These are phyloP conservation scores for Noctua janthina DNA, from an alignment of 2,888 invertebrate species.

Conservation along the genomic window DNA sequence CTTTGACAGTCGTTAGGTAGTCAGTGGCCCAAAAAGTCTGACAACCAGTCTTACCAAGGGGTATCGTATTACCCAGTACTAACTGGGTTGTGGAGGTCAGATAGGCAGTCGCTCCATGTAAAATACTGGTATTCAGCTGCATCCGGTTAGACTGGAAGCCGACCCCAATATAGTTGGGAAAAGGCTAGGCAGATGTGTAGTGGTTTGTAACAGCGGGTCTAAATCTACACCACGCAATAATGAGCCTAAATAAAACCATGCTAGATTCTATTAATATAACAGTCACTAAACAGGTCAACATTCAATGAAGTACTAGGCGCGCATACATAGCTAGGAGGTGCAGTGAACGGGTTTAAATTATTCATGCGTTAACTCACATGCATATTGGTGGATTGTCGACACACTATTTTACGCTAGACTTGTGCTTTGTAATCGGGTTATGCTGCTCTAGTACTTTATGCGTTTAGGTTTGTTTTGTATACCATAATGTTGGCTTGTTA, in stretches of 20 bases:
- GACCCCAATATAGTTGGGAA: too few relatives aligned
- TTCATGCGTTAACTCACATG: conserved; percentile 44
- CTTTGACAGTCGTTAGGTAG: too few relatives aligned
- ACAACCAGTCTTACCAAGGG: too few relatives aligned
- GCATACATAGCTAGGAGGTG: conserved; percentile 26
- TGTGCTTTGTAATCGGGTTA: conserved; percentile 25
- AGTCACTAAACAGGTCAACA: not conserved
- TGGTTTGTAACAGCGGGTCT: not conserved
- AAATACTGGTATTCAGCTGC: too few relatives aligned
- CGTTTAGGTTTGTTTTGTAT: not conserved
- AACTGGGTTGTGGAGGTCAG: too few relatives aligned
- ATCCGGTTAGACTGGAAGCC: too few relatives aligned
- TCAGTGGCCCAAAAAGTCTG: too few relatives aligned
- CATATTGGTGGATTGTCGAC: conserved; percentile 42
- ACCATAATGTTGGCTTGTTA: not conserved
- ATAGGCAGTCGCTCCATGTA: too few relatives aligned
- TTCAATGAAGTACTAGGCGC: conserved; percentile 26
- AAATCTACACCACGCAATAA: not conserved
- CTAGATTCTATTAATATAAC: not conserved
- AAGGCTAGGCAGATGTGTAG: too few relatives aligned
- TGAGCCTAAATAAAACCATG: not conserved
- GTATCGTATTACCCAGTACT: too few relatives aligned
- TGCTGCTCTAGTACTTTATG: conserved; percentile 22
- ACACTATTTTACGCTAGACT: conserved; percentile 43
- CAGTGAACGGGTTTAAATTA: conserved; percentile 36